Conservation (phyloP, 2,888 invertebrate species). For the Zeuzera pyrina region DNA sequence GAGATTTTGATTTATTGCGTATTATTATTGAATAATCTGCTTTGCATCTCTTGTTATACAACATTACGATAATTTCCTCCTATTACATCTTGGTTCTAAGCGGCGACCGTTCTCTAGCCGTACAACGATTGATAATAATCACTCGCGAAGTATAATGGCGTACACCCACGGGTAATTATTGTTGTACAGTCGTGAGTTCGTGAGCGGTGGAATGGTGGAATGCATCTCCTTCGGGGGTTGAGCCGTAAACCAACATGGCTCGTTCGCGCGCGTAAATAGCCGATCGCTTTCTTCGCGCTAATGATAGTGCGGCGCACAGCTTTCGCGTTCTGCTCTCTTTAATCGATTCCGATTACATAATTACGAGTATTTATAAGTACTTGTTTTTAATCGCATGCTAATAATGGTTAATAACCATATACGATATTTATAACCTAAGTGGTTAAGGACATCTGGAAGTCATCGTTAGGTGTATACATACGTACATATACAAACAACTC, state of each 20-base stretch:
- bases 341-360: conserved; percentile 63
- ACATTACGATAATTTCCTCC: conserved; percentile 69
- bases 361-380: conserved; percentile 64
- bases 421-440: no score
- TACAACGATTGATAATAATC: conserved; percentile 71
- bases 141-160: conserved; percentile 72
- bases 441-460: no score
- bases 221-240: conserved; percentile 74
- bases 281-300: conserved; percentile 66
- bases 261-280: conserved; percentile 57
- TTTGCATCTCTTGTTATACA: conserved; percentile 72
- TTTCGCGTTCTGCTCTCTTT: conserved; percentile 48
- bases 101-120: conserved; percentile 65
- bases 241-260: conserved; percentile 67
- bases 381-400: conserved; percentile 51
- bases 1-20: conserved; percentile 65
- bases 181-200: conserved; percentile 73
- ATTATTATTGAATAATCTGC: conserved; percentile 71
- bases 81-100: conserved; percentile 66
- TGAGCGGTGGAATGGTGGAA: conserved; percentile 67
- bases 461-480: no score
- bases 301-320: conserved; percentile 61
- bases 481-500: no score
- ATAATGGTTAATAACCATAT: conserved; percentile 47
- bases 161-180: conserved; percentile 74